Percentiles rank a stretch among this genome's conserved stretches.
phyloP scores from a whole-genome alignment of 1,140 invertebrate species.

The Scaptodrosophila lebanonensis region DNA sequence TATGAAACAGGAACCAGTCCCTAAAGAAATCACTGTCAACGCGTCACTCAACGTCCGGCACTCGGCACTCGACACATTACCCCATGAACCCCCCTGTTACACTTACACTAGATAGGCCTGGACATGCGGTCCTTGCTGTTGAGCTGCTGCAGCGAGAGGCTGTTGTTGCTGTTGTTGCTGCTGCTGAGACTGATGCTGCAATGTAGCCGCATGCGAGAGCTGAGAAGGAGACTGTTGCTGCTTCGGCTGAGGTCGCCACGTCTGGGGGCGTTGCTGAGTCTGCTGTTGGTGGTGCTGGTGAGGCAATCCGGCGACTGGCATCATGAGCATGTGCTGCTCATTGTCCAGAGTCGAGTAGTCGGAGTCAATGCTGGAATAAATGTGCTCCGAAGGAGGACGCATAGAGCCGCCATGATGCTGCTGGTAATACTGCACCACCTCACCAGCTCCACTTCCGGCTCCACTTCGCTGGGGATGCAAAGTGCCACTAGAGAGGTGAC shows the following conservation, averaged over 20 bases:
- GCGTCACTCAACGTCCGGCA: constrained; percentile 9
- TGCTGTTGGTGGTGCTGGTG: constrained; percentile 11
- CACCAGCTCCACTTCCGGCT: constrained; percentile 25
- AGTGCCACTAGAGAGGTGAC: constrained; percentile 83
- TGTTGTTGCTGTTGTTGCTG: constrained; percentile 35
- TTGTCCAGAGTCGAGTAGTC: constrained; percentile 81
- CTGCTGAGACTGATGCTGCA: constrained; percentile 45
- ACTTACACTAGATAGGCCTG: constrained; percentile 64
- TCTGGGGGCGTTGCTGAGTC: constrained; percentile 45
- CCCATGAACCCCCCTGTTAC: constrained; percentile 60
- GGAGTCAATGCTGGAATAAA: constrained; percentile 90
- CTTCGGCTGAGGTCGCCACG: constrained; percentile 60
- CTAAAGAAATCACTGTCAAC: constrained; percentile 71
- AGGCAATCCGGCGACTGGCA: constrained; percentile 26
- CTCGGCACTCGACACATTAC: constrained; percentile 12
- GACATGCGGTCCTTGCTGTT: constrained; percentile 63
- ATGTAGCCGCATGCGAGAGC: constrained; percentile 17
- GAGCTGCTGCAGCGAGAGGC: constrained; percentile 33
- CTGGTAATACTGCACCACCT: constrained; percentile 76
- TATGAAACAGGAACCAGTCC: constrained; percentile 64
- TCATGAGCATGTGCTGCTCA: constrained; percentile 74
- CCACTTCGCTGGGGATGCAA: neutral
- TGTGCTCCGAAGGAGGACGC: constrained; percentile 87
- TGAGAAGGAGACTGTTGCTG: constrained; percentile 51
- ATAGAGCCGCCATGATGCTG: constrained; percentile 69